These are phyloP conservation scores for Numenius phaeopus DNA, from an alignment of 2,797 vertebrate genomes.

Conservation along the genomic window DNA sequence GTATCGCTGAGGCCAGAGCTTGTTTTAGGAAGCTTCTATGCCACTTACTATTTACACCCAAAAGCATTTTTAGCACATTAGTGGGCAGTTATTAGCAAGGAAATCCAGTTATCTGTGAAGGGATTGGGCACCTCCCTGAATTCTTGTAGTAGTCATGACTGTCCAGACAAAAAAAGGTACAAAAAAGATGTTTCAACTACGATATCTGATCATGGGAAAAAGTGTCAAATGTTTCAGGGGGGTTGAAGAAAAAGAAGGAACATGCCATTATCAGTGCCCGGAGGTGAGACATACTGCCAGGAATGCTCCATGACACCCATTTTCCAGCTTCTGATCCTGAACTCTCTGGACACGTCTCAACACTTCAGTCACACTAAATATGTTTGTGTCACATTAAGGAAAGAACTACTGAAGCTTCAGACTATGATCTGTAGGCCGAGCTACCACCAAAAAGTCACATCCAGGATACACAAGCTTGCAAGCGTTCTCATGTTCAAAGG, in stretches of 20 bases:
- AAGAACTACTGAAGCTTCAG: background rate
- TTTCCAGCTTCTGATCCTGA: background rate
- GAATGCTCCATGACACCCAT: accelerated
- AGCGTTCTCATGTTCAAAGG: background rate
- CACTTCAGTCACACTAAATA: background rate
- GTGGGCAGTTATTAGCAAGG: background rate
- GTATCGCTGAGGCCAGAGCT: background rate
- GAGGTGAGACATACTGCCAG: background rate
- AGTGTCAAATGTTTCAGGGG: background rate
- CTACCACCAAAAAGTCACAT: background rate
- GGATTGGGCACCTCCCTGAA: background rate
- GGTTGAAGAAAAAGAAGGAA: background rate
- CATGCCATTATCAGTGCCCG: background rate
- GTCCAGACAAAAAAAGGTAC: background rate
- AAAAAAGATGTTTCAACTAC: background rate
- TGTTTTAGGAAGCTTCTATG: background rate
- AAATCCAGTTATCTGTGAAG: background rate
- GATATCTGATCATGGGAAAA: background rate
- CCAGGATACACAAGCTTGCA: background rate
- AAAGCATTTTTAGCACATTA: background rate
- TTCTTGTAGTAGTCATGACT: background rate
- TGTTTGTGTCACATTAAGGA: background rate
- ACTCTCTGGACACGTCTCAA: background rate
- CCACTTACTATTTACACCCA: background rate
- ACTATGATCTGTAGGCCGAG: background rate